These are phyloP conservation scores for Eumacrocentrus americanus DNA, from an alignment of 2,888 invertebrate species.

Conservation along the genomic window DNA sequence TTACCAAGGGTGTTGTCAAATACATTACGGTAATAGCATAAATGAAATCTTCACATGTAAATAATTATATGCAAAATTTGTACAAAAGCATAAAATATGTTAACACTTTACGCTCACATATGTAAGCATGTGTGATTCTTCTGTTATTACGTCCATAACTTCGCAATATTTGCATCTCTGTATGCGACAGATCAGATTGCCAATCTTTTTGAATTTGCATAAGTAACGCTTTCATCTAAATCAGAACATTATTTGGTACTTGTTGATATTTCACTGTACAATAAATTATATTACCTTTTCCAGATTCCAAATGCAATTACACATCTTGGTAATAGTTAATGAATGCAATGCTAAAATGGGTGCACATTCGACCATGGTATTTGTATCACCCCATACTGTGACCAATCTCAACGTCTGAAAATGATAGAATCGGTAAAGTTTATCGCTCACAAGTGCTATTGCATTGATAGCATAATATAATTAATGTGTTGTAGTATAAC, in stretches of 20 bases:
- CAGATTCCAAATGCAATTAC: slow-evolving; percentile 11
- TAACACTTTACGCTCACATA: slow-evolving; percentile 7
- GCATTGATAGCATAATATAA: too few relatives aligned
- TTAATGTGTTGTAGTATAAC: too few relatives aligned
- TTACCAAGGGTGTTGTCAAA: slow-evolving; percentile 12
- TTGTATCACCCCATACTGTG: neutral
- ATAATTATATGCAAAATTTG: neutral
- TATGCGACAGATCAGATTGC: neutral
- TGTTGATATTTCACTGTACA: too few relatives aligned
- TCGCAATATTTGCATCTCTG: slow-evolving; percentile 1
- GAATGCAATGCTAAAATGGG: slow-evolving; percentile 19
- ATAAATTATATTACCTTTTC: slow-evolving; percentile 13
- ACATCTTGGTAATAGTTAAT: slow-evolving; percentile 9
- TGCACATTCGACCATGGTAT: slow-evolving; percentile 11
- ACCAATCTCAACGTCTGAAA: slow-evolving; percentile 16
- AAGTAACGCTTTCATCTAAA: slow-evolving; percentile 12
- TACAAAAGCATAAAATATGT: neutral
- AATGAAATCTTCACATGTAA: slow-evolving; percentile 17
- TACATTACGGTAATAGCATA: slow-evolving; percentile 11
- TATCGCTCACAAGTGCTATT: too few relatives aligned
- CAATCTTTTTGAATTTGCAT: slow-evolving; percentile 9
- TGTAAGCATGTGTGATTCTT: slow-evolving; percentile 12
- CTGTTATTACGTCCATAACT: neutral
- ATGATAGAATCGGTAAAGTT: neutral
- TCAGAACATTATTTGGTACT: neutral